Base-by-base conservation (phyloP, 2,888 invertebrate genomes). In the Odontothrips loti region DNA sequence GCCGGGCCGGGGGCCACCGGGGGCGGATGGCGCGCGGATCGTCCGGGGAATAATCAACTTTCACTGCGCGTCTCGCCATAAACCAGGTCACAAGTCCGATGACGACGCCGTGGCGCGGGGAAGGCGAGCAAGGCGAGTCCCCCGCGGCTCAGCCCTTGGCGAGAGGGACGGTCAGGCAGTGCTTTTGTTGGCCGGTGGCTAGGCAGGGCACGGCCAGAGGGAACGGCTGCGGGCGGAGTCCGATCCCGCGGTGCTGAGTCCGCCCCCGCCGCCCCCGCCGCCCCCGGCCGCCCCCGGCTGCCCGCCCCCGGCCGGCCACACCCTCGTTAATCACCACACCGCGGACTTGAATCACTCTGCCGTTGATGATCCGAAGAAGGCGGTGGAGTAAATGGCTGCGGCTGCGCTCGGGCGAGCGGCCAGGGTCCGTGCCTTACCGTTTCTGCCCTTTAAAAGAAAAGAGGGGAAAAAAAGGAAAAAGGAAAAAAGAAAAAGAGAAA, bases 11-110 rank as follows among this genome's bases (percentile, higher is more conserved):
- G 48, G 48, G 48, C 48, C 10, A 15, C 48, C 10, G 51, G 51
- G 12, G 12, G 51, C 51, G 51, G 51, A 12, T 51, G 9, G 10
- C 68, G 23, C 68, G 27, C 68, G 23, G 12, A 27, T 27, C 27
- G 68, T 75, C 23, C 68, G 23, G 23, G 23, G 68, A 23, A 75
- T 75, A 75, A 75, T 75, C 68, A 75, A 75, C 68, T 75, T 75
- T 75, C 68, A 75, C 68, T 75, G 68, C 68, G 68, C 68, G 68
- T 58, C 58, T n/a, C 58, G 68, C 68, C 68, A 12, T 75, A 75
- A 75, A 75, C 27, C 68, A 75, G 68, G 68, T 75, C 68, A 75
- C 68, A 27, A 75, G 68, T 75, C 68, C 68, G 20, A 27, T 27
- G 68, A 12, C 27, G 68, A 75, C 23, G 10, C 23, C 68, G 68